Percentiles rank a stretch among this genome's conserved stretches.
phyloP scores from a whole-genome alignment of 2,113 vertebrate species.

The Epinephelus cyanopodus region DNA sequence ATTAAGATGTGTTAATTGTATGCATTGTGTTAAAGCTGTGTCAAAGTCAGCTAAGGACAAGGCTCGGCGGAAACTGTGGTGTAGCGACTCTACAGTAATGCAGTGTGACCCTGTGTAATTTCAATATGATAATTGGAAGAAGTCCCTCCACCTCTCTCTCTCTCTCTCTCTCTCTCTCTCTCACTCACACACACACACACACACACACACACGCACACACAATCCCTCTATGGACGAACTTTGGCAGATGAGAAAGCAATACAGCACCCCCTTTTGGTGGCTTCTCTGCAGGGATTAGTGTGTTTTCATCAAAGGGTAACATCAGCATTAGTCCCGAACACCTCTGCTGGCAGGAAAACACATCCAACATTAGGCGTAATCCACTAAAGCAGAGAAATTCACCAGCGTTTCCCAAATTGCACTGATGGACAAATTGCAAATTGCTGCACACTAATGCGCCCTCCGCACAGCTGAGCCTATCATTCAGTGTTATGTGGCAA shows the following conservation, averaged over 20 bases:
- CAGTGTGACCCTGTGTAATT: conserved; percentile 75
- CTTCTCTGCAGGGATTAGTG: conserved; percentile 43
- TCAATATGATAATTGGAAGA: conserved; percentile 74
- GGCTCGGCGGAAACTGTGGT: conserved; percentile 40
- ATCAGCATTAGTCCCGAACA: conserved; percentile 25
- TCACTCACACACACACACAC: not conserved
- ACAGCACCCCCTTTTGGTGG: conserved; percentile 81
- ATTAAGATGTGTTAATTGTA: conserved; percentile 81
- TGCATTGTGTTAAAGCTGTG: conserved; percentile 68
- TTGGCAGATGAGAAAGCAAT: conserved; percentile 63
- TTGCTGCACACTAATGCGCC: conserved; percentile 32
- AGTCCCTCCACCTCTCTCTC: conserved; percentile 57
- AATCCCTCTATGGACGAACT: conserved; percentile 3
- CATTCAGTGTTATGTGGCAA: conserved; percentile 24
- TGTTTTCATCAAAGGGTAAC: conserved; percentile 30
- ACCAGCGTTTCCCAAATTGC: conserved; percentile 11
- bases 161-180: too few relatives aligned
- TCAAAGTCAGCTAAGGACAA: conserved; percentile 78
- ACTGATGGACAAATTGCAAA: conserved; percentile 49
- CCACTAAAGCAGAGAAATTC: conserved; percentile 24
- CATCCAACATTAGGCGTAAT: conserved; percentile 18
- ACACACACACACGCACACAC: not conserved
- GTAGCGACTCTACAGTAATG: conserved; percentile 58
- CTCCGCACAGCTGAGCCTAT: not conserved
- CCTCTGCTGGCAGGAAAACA: conserved; percentile 29